Evolutionary conservation across 1,140 invertebrate genomes (phyloP).

Genomic region (Hermatobates lingyangjiaoensis): DNA sequence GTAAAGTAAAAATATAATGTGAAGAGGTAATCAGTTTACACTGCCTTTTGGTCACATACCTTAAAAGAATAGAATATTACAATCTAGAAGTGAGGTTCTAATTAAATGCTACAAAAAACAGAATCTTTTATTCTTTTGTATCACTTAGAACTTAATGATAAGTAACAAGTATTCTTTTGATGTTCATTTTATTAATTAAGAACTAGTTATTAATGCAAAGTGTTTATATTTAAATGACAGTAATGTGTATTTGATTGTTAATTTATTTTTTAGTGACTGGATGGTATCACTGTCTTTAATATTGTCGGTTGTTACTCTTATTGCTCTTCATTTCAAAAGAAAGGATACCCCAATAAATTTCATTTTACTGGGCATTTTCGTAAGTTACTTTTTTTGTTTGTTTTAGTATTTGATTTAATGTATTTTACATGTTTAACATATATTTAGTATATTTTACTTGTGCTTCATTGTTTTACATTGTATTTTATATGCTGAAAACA

Average conservation of each 20-base stretch:
- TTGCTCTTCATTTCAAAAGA: conserved; percentile 40
- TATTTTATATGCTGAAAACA: no score
- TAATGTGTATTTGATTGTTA: conserved; percentile 4
- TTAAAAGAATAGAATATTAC: no score
- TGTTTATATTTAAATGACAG: conserved; percentile 10
- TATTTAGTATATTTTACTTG: no score
- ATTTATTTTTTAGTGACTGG: conserved; percentile 37
- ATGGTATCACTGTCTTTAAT: conserved; percentile 36
- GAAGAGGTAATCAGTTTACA: no score
- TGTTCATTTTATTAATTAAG: not conserved
- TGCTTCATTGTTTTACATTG: no score
- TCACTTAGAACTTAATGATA: no score
- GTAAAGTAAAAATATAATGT: no score
- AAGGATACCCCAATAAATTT: conserved; percentile 44
- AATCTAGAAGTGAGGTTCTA: no score
- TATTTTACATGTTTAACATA: no score
- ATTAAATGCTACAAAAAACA: no score
- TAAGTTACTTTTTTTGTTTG: conserved; percentile 28
- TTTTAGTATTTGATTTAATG: not conserved
- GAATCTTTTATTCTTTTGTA: no score
- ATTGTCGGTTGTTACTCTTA: conserved; percentile 34
- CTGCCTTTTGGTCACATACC: no score
- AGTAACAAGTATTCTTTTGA: conserved; percentile 2
- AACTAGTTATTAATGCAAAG: not conserved
- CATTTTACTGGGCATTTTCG: conserved; percentile 42